A percentile compares a stretch with the other conserved stretches of the same genome.
These are phyloP conservation scores for Myripristis jacobus DNA, from an alignment of 2,797 vertebrate species.

Conservation along the genomic window DNA sequence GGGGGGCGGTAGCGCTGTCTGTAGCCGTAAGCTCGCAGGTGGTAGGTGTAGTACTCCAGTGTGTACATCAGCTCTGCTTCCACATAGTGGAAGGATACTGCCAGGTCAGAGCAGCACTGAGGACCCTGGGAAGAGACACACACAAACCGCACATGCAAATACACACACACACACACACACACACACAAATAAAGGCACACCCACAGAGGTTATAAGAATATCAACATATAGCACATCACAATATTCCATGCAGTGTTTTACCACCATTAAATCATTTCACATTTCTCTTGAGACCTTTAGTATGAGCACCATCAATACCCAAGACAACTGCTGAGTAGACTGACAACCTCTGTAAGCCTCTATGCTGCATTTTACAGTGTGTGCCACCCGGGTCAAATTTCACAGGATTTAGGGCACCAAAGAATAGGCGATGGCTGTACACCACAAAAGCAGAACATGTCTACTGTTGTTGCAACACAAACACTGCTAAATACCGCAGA, in stretches of 20 bases:
- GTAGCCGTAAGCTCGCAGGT: slow-evolving; percentile 85
- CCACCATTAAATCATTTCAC: not conserved
- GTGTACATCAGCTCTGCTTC: slow-evolving; percentile 76
- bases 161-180: not conserved
- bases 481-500: no score
- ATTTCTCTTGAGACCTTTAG: not conserved
- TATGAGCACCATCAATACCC: not conserved
- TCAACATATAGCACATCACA: not conserved
- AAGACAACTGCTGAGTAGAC: not conserved
- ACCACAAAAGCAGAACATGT: no score
- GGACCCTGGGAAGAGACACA: slow-evolving; percentile 71
- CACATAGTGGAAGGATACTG: slow-evolving; percentile 87
- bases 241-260: not conserved
- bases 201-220: not conserved
- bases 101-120: slow-evolving; percentile 85
- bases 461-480: no score
- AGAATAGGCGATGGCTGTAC: no score
- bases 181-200: no score
- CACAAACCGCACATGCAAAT: not conserved
- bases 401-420: no score
- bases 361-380: no score
- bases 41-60: slow-evolving; percentile 85
- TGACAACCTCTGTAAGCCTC: no score
- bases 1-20: slow-evolving; percentile 81
- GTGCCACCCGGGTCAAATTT: no score